Evolutionary conservation across 53 echinoderm and acorn worm species (phyloP).

Genomic region (Astropecten irregularis): DNA sequence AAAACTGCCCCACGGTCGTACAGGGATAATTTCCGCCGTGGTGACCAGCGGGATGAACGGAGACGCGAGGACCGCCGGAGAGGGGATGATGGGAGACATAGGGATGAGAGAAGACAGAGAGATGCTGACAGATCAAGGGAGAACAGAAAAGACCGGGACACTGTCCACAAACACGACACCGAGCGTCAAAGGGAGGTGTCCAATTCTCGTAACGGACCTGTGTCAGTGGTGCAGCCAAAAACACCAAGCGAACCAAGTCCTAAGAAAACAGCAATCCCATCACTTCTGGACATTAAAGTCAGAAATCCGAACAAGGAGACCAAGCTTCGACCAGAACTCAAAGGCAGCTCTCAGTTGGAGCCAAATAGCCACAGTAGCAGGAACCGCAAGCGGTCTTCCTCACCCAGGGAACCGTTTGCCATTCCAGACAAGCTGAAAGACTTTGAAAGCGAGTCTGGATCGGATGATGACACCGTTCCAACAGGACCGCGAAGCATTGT

Average conservation of each 20-base stretch:
- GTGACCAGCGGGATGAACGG: neutral
- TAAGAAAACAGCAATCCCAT: conserved; percentile 10
- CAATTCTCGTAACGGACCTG: conserved; percentile 28
- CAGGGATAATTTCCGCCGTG: neutral
- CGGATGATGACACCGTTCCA: conserved; percentile 48
- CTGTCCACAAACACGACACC: conserved; percentile 6
- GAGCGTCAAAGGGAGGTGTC: conserved; percentile 14
- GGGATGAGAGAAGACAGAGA: conserved; percentile 26
- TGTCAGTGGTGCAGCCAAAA: conserved; percentile 21
- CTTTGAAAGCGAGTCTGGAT: conserved; percentile 68
- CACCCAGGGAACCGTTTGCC: neutral
- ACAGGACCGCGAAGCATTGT: conserved; percentile 64
- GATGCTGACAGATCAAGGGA: conserved; percentile 41
- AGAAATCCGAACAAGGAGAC: conserved; percentile 21
- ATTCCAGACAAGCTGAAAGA: conserved; percentile 18
- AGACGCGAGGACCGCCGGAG: conserved; percentile 24
- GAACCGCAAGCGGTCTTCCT: neutral
- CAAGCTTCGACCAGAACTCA: conserved; percentile 3
- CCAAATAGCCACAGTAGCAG: neutral
- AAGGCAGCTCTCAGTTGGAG: neutral
- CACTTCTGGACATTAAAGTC: conserved; percentile 51
- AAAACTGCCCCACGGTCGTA: neutral
- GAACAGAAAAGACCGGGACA: conserved; percentile 30
- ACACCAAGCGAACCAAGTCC: neutral
- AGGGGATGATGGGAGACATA: conserved; percentile 5